phyloP scores from a whole-genome alignment of 1,140 invertebrate species.

The Drosophila malerkotliana region DNA sequence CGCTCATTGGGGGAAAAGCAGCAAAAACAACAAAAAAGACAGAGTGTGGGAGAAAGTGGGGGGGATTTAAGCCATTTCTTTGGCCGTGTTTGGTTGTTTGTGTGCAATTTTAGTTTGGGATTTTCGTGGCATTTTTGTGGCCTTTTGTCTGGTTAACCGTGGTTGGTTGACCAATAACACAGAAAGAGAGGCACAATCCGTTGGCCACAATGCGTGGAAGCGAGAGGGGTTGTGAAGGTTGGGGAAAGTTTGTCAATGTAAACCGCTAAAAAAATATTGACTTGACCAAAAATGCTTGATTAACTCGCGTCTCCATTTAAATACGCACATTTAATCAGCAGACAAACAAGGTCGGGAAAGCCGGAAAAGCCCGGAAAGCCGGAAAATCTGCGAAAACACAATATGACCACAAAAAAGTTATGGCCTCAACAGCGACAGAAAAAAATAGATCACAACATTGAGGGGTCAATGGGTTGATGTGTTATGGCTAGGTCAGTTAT shows the following conservation, averaged over 20 bases:
- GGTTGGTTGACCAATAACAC: slow-evolving; percentile 82
- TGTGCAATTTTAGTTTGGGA: slow-evolving; percentile 83
- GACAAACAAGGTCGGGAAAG: slow-evolving; percentile 27
- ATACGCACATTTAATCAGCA: slow-evolving; percentile 61
- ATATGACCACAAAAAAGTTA: slow-evolving; percentile 9
- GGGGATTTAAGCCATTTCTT: slow-evolving; percentile 39
- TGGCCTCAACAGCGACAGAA: neutral
- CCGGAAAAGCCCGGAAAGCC: slow-evolving; percentile 3
- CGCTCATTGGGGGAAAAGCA: slow-evolving; percentile 6
- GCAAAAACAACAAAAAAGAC: neutral
- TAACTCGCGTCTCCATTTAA: slow-evolving; percentile 72
- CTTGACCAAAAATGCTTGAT: slow-evolving; percentile 80
- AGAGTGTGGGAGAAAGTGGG: neutral
- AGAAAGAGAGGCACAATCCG: slow-evolving; percentile 16
- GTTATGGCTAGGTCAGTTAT: neutral
- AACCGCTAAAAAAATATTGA: slow-evolving; percentile 78
- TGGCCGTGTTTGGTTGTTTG: slow-evolving; percentile 57
- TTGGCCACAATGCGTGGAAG: slow-evolving; percentile 8
- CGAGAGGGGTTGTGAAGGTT: slow-evolving; percentile 3
- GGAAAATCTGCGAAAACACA: slow-evolving; percentile 1
- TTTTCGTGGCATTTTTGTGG: slow-evolving; percentile 84
- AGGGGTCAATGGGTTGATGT: neutral
- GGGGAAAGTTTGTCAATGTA: slow-evolving; percentile 41
- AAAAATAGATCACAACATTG: neutral
- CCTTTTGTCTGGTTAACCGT: slow-evolving; percentile 84